Percentiles rank a stretch among this genome's conserved stretches.
Evolutionary conservation across 2,797 vertebrate species (phyloP).

Genomic region (Gallinago solitaria): DNA sequence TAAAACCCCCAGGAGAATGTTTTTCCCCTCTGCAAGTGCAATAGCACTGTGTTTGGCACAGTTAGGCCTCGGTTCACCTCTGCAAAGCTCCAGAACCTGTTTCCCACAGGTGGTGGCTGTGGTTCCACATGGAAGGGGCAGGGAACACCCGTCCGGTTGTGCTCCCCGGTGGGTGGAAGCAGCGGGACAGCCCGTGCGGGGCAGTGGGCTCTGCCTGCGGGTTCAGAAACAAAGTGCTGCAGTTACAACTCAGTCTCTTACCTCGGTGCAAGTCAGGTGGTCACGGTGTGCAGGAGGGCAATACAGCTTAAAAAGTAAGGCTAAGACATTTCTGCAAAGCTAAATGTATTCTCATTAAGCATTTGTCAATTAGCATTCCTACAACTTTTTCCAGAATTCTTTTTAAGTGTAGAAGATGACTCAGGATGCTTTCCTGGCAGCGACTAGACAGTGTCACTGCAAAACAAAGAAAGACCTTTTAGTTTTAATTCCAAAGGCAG

Average conservation of each 20-base stretch:
- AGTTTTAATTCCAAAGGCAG: not conserved
- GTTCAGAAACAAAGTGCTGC: not conserved
- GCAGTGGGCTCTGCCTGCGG: not conserved
- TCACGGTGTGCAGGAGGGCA: not conserved
- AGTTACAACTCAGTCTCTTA: not conserved
- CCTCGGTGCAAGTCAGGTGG: not conserved
- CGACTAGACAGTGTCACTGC: not conserved
- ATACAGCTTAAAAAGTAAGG: not conserved
- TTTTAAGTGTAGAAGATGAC: not conserved
- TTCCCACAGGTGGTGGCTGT: fast-evolving
- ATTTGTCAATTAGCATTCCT: not conserved
- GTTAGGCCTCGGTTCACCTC: not conserved
- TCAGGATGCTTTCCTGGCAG: not conserved
- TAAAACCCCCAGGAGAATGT: too few species aligned
- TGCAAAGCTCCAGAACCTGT: not conserved
- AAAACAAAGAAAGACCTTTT: not conserved
- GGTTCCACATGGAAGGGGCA: not conserved
- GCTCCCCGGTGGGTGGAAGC: not conserved
- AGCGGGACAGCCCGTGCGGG: too few species aligned
- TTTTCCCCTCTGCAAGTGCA: not conserved
- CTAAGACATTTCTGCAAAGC: not conserved
- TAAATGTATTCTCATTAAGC: not conserved
- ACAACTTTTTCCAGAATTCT: not conserved
- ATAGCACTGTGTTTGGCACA: not conserved
- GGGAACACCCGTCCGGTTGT: not conserved